phyloP scores from a whole-genome alignment of 2,888 invertebrate species.

The Pyrocoelia pectoralis region DNA sequence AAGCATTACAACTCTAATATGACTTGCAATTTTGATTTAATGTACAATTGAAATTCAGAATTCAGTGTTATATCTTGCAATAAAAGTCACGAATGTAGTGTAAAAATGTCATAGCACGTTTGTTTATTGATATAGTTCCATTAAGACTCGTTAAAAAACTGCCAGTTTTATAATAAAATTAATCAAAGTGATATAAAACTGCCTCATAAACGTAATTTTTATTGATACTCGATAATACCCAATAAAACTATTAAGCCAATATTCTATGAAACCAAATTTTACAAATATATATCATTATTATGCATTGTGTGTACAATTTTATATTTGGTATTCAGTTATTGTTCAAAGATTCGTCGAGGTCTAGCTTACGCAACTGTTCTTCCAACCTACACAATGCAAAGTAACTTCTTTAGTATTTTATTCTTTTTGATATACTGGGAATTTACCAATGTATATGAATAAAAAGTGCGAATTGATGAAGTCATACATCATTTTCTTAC shows the following conservation, averaged over 20 bases:
- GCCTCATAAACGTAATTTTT: constrained; percentile 14
- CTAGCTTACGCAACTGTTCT: constrained; percentile 37
- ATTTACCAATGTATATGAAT: constrained; percentile 18
- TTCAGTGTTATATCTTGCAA: neutral
- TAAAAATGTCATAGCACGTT: constrained; percentile 13
- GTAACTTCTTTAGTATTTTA: constrained; percentile 12
- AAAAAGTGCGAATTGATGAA: constrained; percentile 20
- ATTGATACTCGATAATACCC: constrained; percentile 5
- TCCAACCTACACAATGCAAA: constrained; percentile 34
- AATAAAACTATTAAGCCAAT: constrained; percentile 3
- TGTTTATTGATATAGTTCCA: constrained; percentile 17
- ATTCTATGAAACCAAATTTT: constrained; percentile 32
- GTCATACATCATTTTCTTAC: neutral
- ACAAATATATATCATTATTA: constrained; percentile 36
- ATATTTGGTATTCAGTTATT: constrained; percentile 38
- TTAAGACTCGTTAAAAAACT: constrained; percentile 19
- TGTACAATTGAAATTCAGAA: neutral
- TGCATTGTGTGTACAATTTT: constrained; percentile 33
- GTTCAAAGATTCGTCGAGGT: constrained; percentile 33
- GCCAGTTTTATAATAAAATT: constrained; percentile 18
- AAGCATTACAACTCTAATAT: neutral
- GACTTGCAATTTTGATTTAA: constrained; percentile 1
- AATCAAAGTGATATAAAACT: constrained; percentile 18
- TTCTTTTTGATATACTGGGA: neutral
- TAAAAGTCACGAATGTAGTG: constrained; percentile 17